Evolutionary conservation across 2,888 invertebrate species (phyloP).

Genomic region (Pandemis corylana): DNA sequence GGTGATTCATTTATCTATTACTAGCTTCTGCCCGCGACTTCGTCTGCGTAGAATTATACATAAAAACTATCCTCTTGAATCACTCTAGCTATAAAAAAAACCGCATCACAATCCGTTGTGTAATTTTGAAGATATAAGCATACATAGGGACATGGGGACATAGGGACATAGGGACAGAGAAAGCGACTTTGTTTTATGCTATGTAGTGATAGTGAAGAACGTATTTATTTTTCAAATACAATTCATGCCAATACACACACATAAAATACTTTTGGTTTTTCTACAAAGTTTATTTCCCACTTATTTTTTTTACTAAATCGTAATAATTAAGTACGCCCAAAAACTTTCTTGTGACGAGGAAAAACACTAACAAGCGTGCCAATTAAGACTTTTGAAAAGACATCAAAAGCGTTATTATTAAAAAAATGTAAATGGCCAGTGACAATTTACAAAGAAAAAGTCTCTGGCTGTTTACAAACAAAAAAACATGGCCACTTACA

Average conservation of each 20-base stretch:
- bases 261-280: background rate
- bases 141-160: too few relatives aligned
- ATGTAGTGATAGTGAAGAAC: too few relatives aligned
- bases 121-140: too few relatives aligned
- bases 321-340: background rate
- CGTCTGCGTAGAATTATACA: too few relatives aligned
- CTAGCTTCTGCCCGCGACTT: too few relatives aligned
- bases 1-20: background rate
- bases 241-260: too few relatives aligned
- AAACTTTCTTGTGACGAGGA: background rate
- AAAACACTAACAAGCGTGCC: background rate
- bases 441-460: background rate
- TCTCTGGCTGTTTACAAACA: background rate
- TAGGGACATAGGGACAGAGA: too few relatives aligned
- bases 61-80: too few relatives aligned
- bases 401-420: constrained; percentile 2
- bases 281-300: background rate
- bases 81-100: too few relatives aligned
- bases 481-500: background rate
- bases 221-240: too few relatives aligned
- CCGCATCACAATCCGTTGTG: too few relatives aligned
- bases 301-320: background rate
- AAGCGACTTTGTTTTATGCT: too few relatives aligned
- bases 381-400: background rate
- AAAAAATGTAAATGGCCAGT: background rate